Percentiles rank a stretch among this genome's conserved stretches.
Conservation (phyloP, 2,797 vertebrate species). For the Cossypha caffra region DNA sequence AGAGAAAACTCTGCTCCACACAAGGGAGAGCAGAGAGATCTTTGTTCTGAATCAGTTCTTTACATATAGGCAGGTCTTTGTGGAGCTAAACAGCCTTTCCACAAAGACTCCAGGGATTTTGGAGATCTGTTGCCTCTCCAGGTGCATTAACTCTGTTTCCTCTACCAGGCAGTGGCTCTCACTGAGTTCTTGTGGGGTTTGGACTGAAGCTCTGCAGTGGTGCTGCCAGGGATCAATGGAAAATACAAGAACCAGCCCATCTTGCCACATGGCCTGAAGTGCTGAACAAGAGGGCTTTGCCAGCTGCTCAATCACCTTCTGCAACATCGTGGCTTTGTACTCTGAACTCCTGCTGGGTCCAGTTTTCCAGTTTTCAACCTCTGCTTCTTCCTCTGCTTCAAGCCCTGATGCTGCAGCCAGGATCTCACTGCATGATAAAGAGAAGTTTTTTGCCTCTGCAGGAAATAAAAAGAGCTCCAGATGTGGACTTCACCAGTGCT, state of each 20-base stretch:
- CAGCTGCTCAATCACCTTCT: not conserved
- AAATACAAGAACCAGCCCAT: not conserved
- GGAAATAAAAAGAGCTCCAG: not conserved
- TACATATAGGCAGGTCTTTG: not conserved
- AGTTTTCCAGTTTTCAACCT: not conserved
- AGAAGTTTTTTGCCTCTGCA: not conserved
- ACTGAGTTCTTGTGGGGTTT: not conserved
- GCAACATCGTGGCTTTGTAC: not conserved
- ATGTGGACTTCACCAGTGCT: not conserved
- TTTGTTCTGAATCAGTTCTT: not conserved
- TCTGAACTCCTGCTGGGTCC: not conserved
- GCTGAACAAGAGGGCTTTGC: not conserved
- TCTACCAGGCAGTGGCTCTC: accelerated
- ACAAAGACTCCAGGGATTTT: not conserved
- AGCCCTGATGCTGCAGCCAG: not conserved
- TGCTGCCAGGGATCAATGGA: not conserved
- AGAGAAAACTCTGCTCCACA: not conserved
- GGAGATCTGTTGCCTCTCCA: not conserved
- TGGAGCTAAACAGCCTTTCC: not conserved
- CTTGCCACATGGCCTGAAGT: not conserved
- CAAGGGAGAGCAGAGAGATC: not conserved
- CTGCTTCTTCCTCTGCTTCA: not conserved
- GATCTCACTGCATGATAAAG: not conserved
- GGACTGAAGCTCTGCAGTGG: accelerated
- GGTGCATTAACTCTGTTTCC: not conserved